phyloP scores from a whole-genome alignment of 2,113 vertebrate genomes.

The Telmatochromis bifrenatus region DNA sequence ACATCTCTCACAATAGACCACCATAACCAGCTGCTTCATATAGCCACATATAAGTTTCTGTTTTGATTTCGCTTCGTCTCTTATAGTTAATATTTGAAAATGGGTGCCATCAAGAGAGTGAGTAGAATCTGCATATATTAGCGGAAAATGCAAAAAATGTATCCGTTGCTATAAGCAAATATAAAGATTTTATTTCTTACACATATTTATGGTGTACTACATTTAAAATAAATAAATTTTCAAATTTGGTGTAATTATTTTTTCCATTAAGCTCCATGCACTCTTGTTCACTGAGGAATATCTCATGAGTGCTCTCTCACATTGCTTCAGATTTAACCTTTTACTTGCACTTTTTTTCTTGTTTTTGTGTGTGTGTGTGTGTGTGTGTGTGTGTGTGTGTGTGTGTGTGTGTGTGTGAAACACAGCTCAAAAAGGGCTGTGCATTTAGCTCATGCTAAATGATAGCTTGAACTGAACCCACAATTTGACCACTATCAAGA shows the following conservation, averaged over 20 bases:
- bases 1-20: background rate
- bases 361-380: background rate
- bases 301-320: background rate
- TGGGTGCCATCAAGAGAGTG: background rate
- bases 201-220: background rate
- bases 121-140: background rate
- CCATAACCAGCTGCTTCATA: background rate
- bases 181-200: background rate
- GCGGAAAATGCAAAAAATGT: background rate
- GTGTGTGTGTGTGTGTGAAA: background rate
- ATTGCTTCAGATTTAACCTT: background rate
- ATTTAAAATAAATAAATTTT: background rate
- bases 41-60: background rate
- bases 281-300: background rate
- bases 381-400: too few species aligned
- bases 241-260: background rate
- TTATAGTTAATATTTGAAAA: background rate
- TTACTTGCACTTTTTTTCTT: background rate
- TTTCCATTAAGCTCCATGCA: background rate
- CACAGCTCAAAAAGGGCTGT: background rate
- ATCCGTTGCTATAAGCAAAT: background rate
- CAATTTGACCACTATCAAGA: too few species aligned
- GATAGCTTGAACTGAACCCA: background rate
- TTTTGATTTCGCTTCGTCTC: background rate
- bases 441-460: background rate